Conservation (phyloP, 1,140 invertebrate species). For the Gryon sp. region DNA sequence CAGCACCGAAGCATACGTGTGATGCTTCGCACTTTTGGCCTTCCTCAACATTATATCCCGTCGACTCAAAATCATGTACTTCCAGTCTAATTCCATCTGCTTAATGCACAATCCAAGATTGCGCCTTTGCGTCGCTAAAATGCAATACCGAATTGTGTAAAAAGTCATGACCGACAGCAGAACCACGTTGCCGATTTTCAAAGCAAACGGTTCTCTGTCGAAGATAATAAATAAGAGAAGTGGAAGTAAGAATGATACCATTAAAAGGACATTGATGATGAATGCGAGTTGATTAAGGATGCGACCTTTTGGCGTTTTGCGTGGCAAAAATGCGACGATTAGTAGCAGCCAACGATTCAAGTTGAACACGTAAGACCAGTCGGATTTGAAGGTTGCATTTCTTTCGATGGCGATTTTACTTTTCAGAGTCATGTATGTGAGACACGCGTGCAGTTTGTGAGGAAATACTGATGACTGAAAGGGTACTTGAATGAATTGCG, state of each 20-base stretch:
- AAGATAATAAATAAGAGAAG: not conserved
- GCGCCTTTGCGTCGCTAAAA: not conserved
- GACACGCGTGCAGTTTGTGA: too few species aligned
- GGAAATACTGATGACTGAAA: too few species aligned
- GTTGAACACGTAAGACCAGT: too few species aligned
- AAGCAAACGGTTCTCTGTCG: not conserved
- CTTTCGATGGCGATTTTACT: too few species aligned
- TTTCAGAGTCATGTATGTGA: too few species aligned
- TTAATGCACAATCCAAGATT: conserved; percentile 16
- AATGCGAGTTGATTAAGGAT: too few species aligned
- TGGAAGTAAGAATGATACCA: not conserved
- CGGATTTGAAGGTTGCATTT: too few species aligned
- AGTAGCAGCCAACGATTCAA: too few species aligned
- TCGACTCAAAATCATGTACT: not conserved
- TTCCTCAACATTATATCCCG: conserved; percentile 18
- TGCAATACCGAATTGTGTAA: not conserved
- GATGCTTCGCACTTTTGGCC: not conserved
- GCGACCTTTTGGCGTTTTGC: too few species aligned
- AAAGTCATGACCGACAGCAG: not conserved
- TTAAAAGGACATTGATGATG: too few species aligned
- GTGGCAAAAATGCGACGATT: too few species aligned
- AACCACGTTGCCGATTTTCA: not conserved
- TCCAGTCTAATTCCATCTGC: conserved; percentile 25
- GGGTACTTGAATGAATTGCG: too few species aligned
- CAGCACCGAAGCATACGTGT: not conserved